Conservation (phyloP, 2,797 vertebrate genomes). For the Sebastes diaconus region DNA sequence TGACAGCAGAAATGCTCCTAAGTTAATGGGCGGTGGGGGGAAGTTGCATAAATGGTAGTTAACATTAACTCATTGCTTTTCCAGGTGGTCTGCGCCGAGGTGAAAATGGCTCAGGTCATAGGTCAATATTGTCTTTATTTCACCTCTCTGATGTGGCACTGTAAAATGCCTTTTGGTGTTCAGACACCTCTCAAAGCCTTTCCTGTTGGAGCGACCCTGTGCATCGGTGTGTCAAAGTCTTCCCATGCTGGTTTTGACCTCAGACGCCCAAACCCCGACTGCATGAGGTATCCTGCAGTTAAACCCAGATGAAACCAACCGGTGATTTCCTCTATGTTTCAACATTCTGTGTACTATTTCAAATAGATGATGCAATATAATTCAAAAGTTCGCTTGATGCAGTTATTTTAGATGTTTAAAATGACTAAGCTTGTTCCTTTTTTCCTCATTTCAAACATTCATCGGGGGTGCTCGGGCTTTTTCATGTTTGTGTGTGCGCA, state of each 20-base stretch:
- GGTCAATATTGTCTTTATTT: slow-evolving; percentile 45
- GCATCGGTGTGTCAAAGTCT: slow-evolving; percentile 6
- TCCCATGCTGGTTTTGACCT: slow-evolving; percentile 11
- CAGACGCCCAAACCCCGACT: background rate
- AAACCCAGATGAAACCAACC: slow-evolving; percentile 31
- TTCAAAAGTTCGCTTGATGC: slow-evolving; percentile 51
- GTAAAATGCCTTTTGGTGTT: slow-evolving; percentile 43
- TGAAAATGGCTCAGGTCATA: slow-evolving; percentile 59
- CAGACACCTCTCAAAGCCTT: slow-evolving; percentile 41
- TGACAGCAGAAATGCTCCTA: slow-evolving; percentile 48
- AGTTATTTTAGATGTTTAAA: slow-evolving; percentile 57
- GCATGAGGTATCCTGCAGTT: slow-evolving; percentile 35
- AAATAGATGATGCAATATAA: slow-evolving; percentile 62
- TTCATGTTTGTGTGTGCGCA: slow-evolving; percentile 39
- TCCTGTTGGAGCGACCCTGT: slow-evolving; percentile 34
- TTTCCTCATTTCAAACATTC: slow-evolving; percentile 59
- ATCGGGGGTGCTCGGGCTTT: slow-evolving; percentile 18
- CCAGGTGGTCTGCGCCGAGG: slow-evolving; percentile 64
- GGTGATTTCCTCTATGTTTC: slow-evolving; percentile 63
- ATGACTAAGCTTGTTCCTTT: slow-evolving; percentile 44
- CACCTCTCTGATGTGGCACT: slow-evolving; percentile 52
- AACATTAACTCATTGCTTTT: slow-evolving; percentile 65
- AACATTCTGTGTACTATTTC: slow-evolving; percentile 59
- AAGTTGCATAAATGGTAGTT: slow-evolving; percentile 32
- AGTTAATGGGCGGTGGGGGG: background rate